These are phyloP conservation scores for Scelioninae gen. 1 DNA, from an alignment of 2,888 invertebrate genomes.

Conservation along the genomic window DNA sequence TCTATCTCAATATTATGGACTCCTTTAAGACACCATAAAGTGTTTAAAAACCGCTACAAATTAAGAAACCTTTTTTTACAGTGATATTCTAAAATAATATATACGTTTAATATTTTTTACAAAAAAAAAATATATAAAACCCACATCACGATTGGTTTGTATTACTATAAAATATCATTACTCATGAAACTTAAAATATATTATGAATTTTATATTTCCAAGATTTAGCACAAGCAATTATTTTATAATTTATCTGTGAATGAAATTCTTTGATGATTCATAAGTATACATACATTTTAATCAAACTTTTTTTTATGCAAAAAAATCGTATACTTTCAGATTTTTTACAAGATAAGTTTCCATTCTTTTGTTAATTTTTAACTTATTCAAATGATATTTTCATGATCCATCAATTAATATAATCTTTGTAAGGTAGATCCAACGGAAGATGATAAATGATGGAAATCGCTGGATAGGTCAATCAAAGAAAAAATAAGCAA, in stretches of 20 bases:
- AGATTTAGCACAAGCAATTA: not conserved
- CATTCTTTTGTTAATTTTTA: conserved; percentile 13
- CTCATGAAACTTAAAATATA: too few species aligned
- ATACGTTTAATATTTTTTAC: too few species aligned
- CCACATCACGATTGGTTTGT: too few species aligned
- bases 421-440: conserved; percentile 16
- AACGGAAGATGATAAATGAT: conserved; percentile 55
- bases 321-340: conserved; percentile 30
- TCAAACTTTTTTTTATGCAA: conserved; percentile 13
- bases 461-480: conserved; percentile 44
- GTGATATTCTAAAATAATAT: too few species aligned
- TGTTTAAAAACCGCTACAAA: too few species aligned
- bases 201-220: too few species aligned
- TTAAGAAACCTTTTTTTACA: too few species aligned
- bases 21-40: too few species aligned
- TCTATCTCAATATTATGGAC: too few species aligned
- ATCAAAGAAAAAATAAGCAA: conserved; percentile 51
- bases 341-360: conserved; percentile 30
- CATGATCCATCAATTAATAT: conserved; percentile 40
- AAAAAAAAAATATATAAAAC: too few species aligned
- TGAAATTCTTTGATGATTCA: not conserved
- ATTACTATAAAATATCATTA: too few species aligned
- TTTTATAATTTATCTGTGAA: not conserved
- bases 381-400: conserved; percentile 36
- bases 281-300: not conserved